Evolutionary conservation across 2,113 vertebrate species (phyloP), one percentile per base, ranked within the genome.

Genomic region (Butorides virescens): DNA sequence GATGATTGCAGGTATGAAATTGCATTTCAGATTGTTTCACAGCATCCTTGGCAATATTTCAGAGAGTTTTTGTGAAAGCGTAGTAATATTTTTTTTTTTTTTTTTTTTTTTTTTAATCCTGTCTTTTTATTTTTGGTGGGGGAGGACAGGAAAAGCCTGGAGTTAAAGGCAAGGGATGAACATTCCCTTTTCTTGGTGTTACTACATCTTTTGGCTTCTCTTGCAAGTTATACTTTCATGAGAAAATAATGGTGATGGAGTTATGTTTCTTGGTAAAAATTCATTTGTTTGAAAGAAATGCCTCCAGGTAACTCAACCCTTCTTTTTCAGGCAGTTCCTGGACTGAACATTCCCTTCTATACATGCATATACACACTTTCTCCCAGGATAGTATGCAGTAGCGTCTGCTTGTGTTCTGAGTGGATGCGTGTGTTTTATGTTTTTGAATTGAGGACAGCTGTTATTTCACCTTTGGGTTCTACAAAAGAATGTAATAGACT

Each of bases 1-100:
- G 99, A 99, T 98, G 98, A 99, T 88, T 98, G 82, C 98, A 99
- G 99, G 99, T 99, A 98, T 98, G 98, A 95, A 84, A 76, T 92
- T 91, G 13, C 5, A 42, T 94, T 70, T 93, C 44, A 76, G 2
- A 8, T 72, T 90, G 29, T 86, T 88, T 61, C 34, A 68, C n/a
- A 73, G 19, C 52, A 68, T 62, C 50, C 11, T 83, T 85, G 30
- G 21, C 10, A 52, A 49, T 49, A 63, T 11, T 79, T 95, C 34
- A 52, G 25, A 52, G 29, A 26, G n/a, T 30, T 52, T 92, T 80
- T 93, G 46, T 89, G 26, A 70, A 88, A 90, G 72, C 65, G 5
- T 80, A 80, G 49, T 89, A 56, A 37, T 88, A 32, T 6, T 39
- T 39, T 39, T 39, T 39, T 39, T 39, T 42, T 34, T 94, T 78